Conservation (phyloP, 2,113 vertebrate genomes). For the Stegostoma tigrinum region DNA sequence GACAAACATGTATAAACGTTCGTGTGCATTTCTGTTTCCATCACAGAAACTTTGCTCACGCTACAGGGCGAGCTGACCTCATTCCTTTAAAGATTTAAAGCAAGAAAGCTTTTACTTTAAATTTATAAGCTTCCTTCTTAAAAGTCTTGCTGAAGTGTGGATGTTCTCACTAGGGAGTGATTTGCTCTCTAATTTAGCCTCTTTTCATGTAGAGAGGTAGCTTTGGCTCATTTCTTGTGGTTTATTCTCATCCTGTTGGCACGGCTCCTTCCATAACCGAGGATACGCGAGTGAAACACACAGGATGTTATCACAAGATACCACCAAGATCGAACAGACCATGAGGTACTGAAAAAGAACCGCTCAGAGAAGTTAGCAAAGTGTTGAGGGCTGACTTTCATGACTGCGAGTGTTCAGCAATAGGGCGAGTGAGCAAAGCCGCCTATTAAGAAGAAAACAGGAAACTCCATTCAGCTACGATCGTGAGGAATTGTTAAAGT, state of each 20-base stretch:
- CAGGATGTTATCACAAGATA: neutral
- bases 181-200: neutral
- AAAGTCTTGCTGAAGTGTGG: neutral
- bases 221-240: neutral
- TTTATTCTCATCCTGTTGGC: neutral
- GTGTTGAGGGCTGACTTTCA: neutral
- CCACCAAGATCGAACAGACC: neutral
- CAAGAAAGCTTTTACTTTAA: neutral
- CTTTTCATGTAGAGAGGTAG: neutral
- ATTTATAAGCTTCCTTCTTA: neutral
- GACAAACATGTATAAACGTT: neutral
- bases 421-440: neutral
- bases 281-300: neutral
- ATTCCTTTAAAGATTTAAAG: neutral
- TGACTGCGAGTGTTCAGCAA: neutral
- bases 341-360: neutral
- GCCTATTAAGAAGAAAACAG: neutral
- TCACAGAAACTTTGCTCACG: neutral
- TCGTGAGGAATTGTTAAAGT: neutral
- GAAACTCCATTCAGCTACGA: neutral
- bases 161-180: neutral
- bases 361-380: neutral
- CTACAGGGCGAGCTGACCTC: neutral
- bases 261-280: neutral
- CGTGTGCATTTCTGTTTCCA: neutral